phyloP scores from a whole-genome alignment of 2,797 vertebrate genomes.

The Heteromormyrus szaboi region DNA sequence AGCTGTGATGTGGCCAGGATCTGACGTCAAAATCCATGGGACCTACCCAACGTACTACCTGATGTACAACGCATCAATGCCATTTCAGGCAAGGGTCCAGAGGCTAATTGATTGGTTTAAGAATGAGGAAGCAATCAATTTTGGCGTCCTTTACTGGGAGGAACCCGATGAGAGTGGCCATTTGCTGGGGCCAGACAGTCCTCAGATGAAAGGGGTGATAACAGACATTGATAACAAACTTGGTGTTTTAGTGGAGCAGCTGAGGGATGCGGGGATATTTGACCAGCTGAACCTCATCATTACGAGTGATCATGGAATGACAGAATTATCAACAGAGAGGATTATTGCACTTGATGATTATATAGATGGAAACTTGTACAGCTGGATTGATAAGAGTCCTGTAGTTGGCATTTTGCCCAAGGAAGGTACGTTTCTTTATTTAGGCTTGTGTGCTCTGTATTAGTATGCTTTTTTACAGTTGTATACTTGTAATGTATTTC shows the following conservation, averaged over 20 bases:
- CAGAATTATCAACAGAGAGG: slow-evolving; percentile 70
- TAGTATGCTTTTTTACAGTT: not conserved
- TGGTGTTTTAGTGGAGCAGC: slow-evolving; percentile 71
- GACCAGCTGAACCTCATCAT: slow-evolving; percentile 74
- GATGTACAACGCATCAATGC: slow-evolving; percentile 70
- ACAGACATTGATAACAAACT: slow-evolving; percentile 74
- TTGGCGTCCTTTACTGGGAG: slow-evolving; percentile 88
- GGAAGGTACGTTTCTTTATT: slow-evolving; percentile 63
- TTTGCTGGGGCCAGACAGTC: slow-evolving; percentile 72
- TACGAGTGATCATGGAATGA: slow-evolving; percentile 91
- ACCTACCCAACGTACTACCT: slow-evolving; percentile 67
- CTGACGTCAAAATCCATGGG: slow-evolving; percentile 77
- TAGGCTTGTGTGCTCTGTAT: not conserved
- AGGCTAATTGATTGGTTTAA: slow-evolving; percentile 79
- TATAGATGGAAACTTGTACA: slow-evolving; percentile 69
- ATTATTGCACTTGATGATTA: slow-evolving; percentile 80
- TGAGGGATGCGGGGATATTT: slow-evolving; percentile 70
- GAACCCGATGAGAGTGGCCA: slow-evolving; percentile 82
- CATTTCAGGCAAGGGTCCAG: slow-evolving; percentile 74
- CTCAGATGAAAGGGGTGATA: slow-evolving; percentile 69
- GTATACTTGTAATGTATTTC: not conserved
- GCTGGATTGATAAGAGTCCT: slow-evolving; percentile 77
- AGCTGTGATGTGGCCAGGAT: slow-evolving; percentile 88
- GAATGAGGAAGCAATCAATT: slow-evolving; percentile 68
- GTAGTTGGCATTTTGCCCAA: slow-evolving; percentile 77